Conservation (phyloP, 2,797 vertebrate genomes). For the Poecile montanus region DNA sequence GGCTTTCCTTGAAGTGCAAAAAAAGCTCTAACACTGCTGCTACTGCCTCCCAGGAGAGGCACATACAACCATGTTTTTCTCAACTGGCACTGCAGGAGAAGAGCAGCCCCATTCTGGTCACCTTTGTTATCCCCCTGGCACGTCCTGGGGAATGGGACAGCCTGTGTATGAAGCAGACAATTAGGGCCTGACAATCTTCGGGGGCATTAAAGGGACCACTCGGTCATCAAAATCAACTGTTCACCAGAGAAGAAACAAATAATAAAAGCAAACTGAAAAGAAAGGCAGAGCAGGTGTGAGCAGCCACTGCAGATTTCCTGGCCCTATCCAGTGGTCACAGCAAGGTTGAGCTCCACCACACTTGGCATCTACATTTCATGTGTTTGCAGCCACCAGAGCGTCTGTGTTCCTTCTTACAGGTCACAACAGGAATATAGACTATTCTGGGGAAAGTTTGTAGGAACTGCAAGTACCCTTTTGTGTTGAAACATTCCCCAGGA, state of each 20-base stretch:
- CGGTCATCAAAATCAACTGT: not conserved
- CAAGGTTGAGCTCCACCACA: not conserved
- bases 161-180: not conserved
- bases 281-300: not conserved
- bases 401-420: not conserved
- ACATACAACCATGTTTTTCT: not conserved
- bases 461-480: not conserved
- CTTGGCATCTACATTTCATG: not conserved
- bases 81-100: not conserved
- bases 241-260: not conserved
- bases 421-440: not conserved
- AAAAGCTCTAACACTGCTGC: not conserved
- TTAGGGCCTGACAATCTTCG: not conserved
- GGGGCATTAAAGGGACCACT: not conserved
- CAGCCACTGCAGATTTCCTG: not conserved
- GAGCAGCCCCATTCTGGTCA: not conserved
- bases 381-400: not conserved
- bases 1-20: not conserved
- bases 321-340: not conserved
- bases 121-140: not conserved
- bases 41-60: not conserved
- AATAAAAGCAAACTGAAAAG: not conserved
- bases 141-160: not conserved
- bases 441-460: not conserved
- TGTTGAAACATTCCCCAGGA: not conserved